These are phyloP conservation scores for Plecotus auritus DNA, from an alignment of 2,113 vertebrate genomes.

Conservation along the genomic window DNA sequence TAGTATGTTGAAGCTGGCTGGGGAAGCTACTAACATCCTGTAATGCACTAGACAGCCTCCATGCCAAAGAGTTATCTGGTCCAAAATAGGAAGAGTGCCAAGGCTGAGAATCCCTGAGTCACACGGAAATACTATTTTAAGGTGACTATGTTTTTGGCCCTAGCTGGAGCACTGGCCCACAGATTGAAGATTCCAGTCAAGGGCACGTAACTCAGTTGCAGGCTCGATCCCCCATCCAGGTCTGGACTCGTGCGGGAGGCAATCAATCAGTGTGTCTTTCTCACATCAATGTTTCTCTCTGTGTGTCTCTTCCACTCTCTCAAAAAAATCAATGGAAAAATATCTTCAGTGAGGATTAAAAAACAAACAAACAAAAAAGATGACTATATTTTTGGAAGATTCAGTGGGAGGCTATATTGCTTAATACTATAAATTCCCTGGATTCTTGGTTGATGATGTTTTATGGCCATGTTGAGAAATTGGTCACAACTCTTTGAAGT, in stretches of 20 bases:
- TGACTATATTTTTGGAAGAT: not conserved
- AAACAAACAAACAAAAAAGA: not conserved
- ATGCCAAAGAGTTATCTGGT: not conserved
- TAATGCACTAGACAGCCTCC: not conserved
- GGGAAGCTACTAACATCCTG: not conserved
- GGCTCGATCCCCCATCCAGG: no score
- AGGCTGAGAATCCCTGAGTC: not conserved
- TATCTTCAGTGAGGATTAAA: no score
- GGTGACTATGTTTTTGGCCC: not conserved
- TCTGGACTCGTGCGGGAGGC: no score
- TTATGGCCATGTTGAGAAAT: constrained; percentile 5
- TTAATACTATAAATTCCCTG: not conserved
- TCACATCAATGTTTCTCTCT: no score
- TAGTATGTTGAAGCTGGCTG: not conserved
- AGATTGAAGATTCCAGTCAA: no score
- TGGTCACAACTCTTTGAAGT: constrained; percentile 29
- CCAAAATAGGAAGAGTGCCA: not conserved
- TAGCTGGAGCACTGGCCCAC: no score
- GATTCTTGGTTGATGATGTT: not conserved
- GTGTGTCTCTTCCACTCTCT: no score
- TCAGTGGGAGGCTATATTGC: constrained; percentile 5
- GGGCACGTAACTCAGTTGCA: no score
- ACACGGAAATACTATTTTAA: not conserved
- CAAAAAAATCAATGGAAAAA: no score
- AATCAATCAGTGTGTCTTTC: no score